Percentiles rank a stretch among this genome's conserved stretches.
phyloP scores from a whole-genome alignment of 2,888 invertebrate genomes.

The Meganola albula region DNA sequence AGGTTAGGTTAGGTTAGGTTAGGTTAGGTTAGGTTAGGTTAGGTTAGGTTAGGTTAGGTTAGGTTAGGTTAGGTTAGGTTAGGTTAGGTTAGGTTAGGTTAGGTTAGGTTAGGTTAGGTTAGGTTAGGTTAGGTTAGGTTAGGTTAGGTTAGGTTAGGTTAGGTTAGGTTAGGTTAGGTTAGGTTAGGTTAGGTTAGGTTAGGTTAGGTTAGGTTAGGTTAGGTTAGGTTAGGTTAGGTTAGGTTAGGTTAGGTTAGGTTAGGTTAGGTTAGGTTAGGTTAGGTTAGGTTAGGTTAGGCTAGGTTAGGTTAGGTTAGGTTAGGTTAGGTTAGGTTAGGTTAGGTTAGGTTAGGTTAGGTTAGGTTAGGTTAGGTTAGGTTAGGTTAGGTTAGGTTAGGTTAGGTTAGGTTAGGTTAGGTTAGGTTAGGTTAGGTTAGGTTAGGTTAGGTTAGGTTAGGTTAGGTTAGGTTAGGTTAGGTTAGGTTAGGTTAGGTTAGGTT shows the following conservation, averaged over 20 bases:
- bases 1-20: conserved; percentile 12
- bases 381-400: conserved; percentile 9
- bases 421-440: conserved; percentile 9
- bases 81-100: conserved; percentile 13
- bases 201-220: conserved; percentile 16
- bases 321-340: conserved; percentile 9
- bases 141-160: conserved; percentile 15
- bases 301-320: conserved; percentile 6
- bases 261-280: conserved; percentile 9
- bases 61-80: conserved; percentile 6
- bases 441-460: conserved; percentile 8
- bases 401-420: conserved; percentile 8
- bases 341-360: conserved; percentile 12
- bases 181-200: conserved; percentile 14
- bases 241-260: conserved; percentile 10
- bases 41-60: conserved; percentile 8
- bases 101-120: conserved; percentile 11
- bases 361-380: conserved; percentile 9
- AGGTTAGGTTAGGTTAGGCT: conserved; percentile 10
- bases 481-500: conserved; percentile 11
- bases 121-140: conserved; percentile 11
- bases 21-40: conserved; percentile 8
- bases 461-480: conserved; percentile 9
- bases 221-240: conserved; percentile 15
- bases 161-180: conserved; percentile 15